These are phyloP conservation scores for Acanthiza pusilla DNA, from an alignment of 2,797 vertebrate genomes.

Conservation along the genomic window DNA sequence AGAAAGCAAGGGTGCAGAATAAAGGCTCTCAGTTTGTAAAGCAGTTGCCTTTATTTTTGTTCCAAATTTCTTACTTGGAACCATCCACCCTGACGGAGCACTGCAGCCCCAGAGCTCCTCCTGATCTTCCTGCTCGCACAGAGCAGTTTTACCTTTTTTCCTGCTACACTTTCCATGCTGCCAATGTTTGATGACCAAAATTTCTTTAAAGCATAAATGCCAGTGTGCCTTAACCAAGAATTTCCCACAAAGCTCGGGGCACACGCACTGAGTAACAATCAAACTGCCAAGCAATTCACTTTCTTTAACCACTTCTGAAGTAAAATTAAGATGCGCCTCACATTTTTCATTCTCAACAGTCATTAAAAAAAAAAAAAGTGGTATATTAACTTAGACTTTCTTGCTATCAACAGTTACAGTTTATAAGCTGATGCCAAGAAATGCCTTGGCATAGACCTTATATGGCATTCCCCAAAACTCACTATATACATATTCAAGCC, in stretches of 20 bases:
- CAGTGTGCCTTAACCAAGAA: not conserved
- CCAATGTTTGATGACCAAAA: not conserved
- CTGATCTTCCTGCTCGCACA: not conserved
- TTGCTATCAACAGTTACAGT: not conserved
- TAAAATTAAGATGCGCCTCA: not conserved
- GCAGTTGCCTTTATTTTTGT: not conserved
- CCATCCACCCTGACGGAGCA: not conserved
- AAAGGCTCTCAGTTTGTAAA: not conserved
- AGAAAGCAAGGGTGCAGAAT: not conserved
- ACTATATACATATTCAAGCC: not conserved
- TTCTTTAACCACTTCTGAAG: not conserved
- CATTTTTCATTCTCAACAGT: not conserved
- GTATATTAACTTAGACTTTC: not conserved
- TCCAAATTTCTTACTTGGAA: not conserved
- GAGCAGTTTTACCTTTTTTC: not conserved
- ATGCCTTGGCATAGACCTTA: not conserved
- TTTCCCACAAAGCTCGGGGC: not conserved
- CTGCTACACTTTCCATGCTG: not conserved
- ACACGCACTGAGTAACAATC: not conserved
- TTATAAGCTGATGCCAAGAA: conserved; percentile 28
- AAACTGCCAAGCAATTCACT: not conserved
- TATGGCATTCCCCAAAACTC: not conserved
- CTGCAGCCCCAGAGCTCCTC: not conserved
- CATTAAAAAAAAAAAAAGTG: not conserved
- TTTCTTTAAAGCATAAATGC: not conserved